phyloP scores from a whole-genome alignment of 2,113 vertebrate species.

The Leiothrix lutea region DNA sequence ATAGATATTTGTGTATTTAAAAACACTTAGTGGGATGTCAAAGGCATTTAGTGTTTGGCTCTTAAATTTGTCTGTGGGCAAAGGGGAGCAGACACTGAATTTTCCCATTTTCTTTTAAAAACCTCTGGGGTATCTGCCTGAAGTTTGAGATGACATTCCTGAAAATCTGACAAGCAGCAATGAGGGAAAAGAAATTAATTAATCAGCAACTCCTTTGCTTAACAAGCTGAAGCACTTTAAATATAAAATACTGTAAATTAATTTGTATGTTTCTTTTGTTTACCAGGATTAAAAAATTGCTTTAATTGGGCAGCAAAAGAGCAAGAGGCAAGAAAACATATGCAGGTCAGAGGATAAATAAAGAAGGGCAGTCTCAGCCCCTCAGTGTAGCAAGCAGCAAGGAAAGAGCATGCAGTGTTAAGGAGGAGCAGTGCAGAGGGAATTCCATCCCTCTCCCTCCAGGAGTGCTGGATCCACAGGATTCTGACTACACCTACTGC shows the following conservation, averaged over 20 bases:
- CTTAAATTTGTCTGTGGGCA: neutral
- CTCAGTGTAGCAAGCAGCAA: neutral
- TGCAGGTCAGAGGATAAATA: neutral
- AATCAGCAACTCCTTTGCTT: neutral
- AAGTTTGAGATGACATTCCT: neutral
- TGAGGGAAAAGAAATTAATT: fast-evolving
- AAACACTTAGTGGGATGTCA: neutral
- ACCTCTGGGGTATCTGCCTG: too few relatives aligned
- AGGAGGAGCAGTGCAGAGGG: neutral
- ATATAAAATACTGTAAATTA: neutral
- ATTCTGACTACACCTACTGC: conserved; percentile 25
- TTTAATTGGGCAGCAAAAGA: neutral
- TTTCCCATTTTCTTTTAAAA: neutral
- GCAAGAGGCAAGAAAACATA: fast-evolving
- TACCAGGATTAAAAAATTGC: neutral
- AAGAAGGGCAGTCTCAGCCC: fast-evolving
- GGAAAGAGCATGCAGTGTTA: fast-evolving
- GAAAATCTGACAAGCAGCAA: neutral
- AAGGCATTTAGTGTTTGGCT: neutral
- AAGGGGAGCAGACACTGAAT: neutral
- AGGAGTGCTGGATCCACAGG: neutral
- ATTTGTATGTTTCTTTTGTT: neutral
- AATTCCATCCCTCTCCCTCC: fast-evolving
- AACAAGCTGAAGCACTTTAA: neutral
- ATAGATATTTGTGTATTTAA: neutral